phyloP scores from a whole-genome alignment of 2,888 invertebrate genomes.

The Nomada hirtipes region DNA sequence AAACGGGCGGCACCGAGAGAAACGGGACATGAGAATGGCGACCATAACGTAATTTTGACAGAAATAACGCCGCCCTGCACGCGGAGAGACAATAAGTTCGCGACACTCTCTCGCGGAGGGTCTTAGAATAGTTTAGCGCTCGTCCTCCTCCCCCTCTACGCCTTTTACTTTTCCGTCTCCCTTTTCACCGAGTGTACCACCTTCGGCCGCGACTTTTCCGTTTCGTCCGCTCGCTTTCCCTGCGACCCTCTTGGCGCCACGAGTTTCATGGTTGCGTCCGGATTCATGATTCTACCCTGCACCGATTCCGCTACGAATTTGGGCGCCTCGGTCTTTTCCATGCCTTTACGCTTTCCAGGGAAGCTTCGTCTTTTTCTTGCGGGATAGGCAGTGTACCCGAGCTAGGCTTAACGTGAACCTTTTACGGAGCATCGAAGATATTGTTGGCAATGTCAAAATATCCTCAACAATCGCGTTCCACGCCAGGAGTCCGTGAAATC shows the following conservation, averaged over 20 bases:
- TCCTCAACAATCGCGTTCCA: constrained; percentile 19
- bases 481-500: constrained; percentile 11
- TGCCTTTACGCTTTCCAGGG: background rate
- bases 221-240: constrained; percentile 37
- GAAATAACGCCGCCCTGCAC: constrained; percentile 79
- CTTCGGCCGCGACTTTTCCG: constrained; percentile 63
- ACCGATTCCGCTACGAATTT: background rate
- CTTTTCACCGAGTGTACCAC: constrained; percentile 32
- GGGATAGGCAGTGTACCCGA: background rate
- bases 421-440: constrained; percentile 8
- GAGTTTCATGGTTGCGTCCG: constrained; percentile 51
- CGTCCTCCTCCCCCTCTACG: constrained; percentile 58
- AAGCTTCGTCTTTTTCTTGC: background rate
- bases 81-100: constrained; percentile 78
- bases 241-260: constrained; percentile 63
- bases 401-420: background rate
- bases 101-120: constrained; percentile 71
- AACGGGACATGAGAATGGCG: constrained; percentile 73
- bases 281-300: constrained; percentile 25
- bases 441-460: constrained; percentile 23
- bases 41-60: constrained; percentile 83
- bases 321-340: background rate
- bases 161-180: constrained; percentile 16
- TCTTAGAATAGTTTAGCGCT: constrained; percentile 81
- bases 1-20: constrained; percentile 66